Evolutionary conservation across 2,113 vertebrate species (phyloP).

Genomic region (human): GRCh38 chr7:7745001-7745500

Average conservation of each 20-base stretch:
- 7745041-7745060: neutral
- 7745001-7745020: neutral
- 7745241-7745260: neutral
- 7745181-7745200: neutral
- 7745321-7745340: neutral
- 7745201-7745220: neutral
- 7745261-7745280: neutral
- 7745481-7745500: neutral
- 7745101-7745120: neutral
- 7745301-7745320: neutral
- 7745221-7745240: neutral
- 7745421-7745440: neutral
- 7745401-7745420: neutral
- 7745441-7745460: neutral
- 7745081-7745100: neutral
- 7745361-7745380: neutral
- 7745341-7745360: neutral
- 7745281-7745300: neutral
- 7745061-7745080: neutral
- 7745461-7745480: neutral
- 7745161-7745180: neutral
- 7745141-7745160: neutral
- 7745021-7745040: neutral
- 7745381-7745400: neutral
- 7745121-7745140: neutral